Evolutionary conservation across 1,140 invertebrate species (phyloP), one percentile per base, ranked within the genome.

Genomic region (Himalopsyche phryganea): DNA sequence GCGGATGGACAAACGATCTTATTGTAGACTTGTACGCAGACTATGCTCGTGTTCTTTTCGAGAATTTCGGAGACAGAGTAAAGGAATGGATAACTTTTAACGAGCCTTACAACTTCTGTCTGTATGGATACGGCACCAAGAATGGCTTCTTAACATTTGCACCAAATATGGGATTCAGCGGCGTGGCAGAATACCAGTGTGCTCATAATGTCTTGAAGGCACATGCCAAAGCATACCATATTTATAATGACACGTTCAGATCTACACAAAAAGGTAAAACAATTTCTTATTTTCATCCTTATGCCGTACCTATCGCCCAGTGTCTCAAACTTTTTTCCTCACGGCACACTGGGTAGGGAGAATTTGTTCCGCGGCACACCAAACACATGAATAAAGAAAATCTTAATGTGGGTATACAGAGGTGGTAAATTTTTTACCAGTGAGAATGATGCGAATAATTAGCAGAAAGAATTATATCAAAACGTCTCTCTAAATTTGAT

Each of bases 131-230:
- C 36, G 44, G 44, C 9, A 1, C 59, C 58, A 32, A 55, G 54
- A 35, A 38, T 47, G 56, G 66, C 63, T 47, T 63, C 5, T 11
- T 53, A 66, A 32, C 15, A 11, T 50, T 61, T 11, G 59, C 60
- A 32, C 63, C 63, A 1, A 46, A 49, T 10, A 6, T 72, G 0
- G 67, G 70, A 15, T 50, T 66, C 7, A 67, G 66, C 10, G 71
- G 66, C 14, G 53, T 72, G 1, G 79, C 69, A 0, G 72, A 73
- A 33, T 83, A 81, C 44, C 17, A 76, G 4, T 83, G 81, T 57
- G 71, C 68, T 0, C 81, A 84, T 53, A 76, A 80, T 55, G 58
- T 80, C 0, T 42, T 85, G 1, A 74, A 79, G 32, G 78, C 79
- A 1, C 82, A 85, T 56, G 83, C 82, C 0, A 72, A 61, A 23